These are phyloP conservation scores for Brachionus plicatilis DNA, from an alignment of 1,140 invertebrate genomes.

Conservation along the genomic window DNA sequence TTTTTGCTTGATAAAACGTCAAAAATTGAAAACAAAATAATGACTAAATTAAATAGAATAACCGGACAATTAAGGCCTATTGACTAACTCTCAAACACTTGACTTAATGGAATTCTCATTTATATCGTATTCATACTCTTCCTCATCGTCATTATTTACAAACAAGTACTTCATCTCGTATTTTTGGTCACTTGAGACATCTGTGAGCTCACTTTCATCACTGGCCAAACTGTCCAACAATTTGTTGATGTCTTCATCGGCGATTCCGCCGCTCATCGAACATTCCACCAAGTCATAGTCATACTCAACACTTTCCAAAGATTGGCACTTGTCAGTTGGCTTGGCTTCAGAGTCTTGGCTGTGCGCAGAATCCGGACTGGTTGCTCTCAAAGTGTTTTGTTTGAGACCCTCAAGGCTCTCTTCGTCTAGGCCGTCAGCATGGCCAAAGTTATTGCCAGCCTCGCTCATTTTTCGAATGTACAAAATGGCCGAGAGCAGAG, in stretches of 20 bases:
- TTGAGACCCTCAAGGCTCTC: not conserved
- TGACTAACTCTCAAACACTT: not conserved
- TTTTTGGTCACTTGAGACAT: not conserved
- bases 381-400: not conserved
- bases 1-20: not conserved
- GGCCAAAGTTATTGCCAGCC: too few species aligned
- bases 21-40: not conserved
- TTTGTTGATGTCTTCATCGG: not conserved
- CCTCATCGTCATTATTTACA: conserved; percentile 18
- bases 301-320: not conserved
- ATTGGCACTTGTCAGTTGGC: not conserved
- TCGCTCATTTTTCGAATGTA: conserved; percentile 1
- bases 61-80: not conserved
- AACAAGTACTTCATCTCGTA: conserved; percentile 26
- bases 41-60: not conserved
- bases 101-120: not conserved
- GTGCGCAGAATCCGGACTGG: not conserved
- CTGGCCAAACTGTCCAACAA: not conserved
- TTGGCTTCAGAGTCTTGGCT: not conserved
- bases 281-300: not conserved
- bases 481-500: not conserved
- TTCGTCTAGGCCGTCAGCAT: not conserved
- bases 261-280: not conserved
- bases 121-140: conserved; percentile 13
- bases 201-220: not conserved